Evolutionary conservation across 1,140 invertebrate genomes (phyloP).

Genomic region (Zaprionus capensis): DNA sequence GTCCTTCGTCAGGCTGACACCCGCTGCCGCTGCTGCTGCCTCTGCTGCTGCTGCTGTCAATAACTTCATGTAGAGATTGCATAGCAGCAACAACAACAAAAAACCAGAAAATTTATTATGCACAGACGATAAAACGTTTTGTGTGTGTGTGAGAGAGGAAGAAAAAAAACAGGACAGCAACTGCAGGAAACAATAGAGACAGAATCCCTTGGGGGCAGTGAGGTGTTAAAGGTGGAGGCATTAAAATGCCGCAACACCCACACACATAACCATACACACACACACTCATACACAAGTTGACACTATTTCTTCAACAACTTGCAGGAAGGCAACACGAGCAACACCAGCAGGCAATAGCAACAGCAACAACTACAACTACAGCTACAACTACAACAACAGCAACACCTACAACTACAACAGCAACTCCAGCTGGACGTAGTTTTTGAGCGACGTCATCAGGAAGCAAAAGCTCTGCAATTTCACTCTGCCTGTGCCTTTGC

Average conservation of each 20-base stretch:
- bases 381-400: background rate
- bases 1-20: background rate
- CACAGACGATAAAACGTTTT: slow-evolving; percentile 80
- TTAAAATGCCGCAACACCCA: slow-evolving; percentile 65
- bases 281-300: slow-evolving; percentile 56
- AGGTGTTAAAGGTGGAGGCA: slow-evolving; percentile 63
- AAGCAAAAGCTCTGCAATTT: slow-evolving; percentile 45
- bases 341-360: slow-evolving; percentile 11
- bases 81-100: slow-evolving; percentile 28
- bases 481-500: background rate
- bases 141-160: slow-evolving; percentile 34
- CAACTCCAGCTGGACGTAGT: slow-evolving; percentile 32
- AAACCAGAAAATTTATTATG: slow-evolving; percentile 74
- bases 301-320: slow-evolving; percentile 71
- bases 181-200: slow-evolving; percentile 75
- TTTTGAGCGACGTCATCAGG: slow-evolving; percentile 74
- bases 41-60: slow-evolving; percentile 53
- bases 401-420: slow-evolving; percentile 12
- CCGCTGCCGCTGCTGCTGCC: background rate
- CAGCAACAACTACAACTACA: slow-evolving; percentile 6
- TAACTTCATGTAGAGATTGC: slow-evolving; percentile 59
- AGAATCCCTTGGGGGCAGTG: slow-evolving; percentile 57
- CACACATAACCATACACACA: background rate
- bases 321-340: slow-evolving; percentile 40
- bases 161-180: slow-evolving; percentile 33